Conservation (phyloP, 2,888 invertebrate species). For the Amblyteles armatorius region DNA sequence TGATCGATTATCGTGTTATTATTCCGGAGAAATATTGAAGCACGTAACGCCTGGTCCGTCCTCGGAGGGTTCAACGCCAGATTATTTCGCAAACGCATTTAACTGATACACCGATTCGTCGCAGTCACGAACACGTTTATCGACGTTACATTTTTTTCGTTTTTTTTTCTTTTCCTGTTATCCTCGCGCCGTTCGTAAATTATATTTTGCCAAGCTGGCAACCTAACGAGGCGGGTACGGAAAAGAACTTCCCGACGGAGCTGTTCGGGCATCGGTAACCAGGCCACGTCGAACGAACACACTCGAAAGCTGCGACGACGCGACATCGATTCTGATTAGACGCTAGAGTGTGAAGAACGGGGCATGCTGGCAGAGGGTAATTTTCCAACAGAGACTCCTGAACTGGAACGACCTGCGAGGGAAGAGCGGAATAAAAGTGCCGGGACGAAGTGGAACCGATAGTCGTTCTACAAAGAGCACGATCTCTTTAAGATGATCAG, state of each 20-base stretch:
- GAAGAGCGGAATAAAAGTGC: not conserved
- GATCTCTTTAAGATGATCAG: slow-evolving; percentile 50
- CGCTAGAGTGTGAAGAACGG: slow-evolving; percentile 10
- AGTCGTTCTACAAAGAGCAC: slow-evolving; percentile 19
- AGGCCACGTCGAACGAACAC: slow-evolving; percentile 29
- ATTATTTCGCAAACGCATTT: not conserved
- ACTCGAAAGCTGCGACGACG: slow-evolving; percentile 8
- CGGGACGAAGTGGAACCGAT: slow-evolving; percentile 19
- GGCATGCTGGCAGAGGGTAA: slow-evolving; percentile 23
- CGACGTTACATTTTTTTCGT: not conserved
- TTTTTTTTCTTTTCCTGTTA: not conserved
- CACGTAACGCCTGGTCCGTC: not conserved
- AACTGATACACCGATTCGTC: slow-evolving; percentile 8
- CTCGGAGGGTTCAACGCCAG: not conserved
- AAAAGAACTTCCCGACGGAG: not conserved
- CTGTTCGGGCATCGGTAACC: slow-evolving; percentile 29
- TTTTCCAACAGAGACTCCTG: slow-evolving; percentile 16
- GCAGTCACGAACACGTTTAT: slow-evolving; percentile 14
- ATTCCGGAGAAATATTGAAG: slow-evolving; percentile 20
- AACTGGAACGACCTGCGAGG: slow-evolving; percentile 2
- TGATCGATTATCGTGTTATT: slow-evolving; percentile 43
- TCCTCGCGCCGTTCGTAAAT: slow-evolving; percentile 7
- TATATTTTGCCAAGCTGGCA: not conserved
- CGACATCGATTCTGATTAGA: slow-evolving; percentile 41
- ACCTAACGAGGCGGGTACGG: not conserved